Base-by-base conservation (phyloP, 37 sponge, comb jelly and placozoan species). In the Corticium candelabrum region DNA sequence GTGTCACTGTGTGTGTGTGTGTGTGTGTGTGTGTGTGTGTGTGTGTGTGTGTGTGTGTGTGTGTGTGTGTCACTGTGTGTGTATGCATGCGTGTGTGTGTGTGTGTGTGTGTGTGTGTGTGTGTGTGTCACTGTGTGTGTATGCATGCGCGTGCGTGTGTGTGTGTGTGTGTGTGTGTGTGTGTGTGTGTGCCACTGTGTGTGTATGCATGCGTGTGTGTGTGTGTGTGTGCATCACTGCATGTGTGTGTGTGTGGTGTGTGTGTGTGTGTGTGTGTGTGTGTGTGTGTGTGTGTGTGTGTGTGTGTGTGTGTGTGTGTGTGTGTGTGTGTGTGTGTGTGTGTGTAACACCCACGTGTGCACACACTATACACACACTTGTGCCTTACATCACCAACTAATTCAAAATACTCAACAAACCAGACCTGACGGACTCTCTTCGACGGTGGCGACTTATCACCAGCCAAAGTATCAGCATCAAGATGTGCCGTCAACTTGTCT, bases 21-120 rank as follows among this genome's bases (percentile, higher is more conserved):
- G 56, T 43, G 56, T 43, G 56, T 43, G 56, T 43, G 56, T 43
- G 56, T 43, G 11, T 43, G 56, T 43, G 56, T 43, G 56, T 43
- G 56, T 43, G 56, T 43, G 56, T 43, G 56, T 43, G 56, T 43
- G 56, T 43, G 11, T 43, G 56, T 43, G 56, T 43, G 56, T 43
- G 56, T 43, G 56, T 43, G 56, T 43, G 56, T 43, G 5, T 43
- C 11, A 21, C 11, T 43, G 56, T 43, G 56, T 43, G 56, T 43
- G 11, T 43, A 11, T 43, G 56, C 11, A 11, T 11, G 11, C 11
- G 56, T 43, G 56, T 43, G 56, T 43, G 56, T 43, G 56, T 43
- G 56, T 43, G 56, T 43, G 56, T 43, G 56, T 43, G 56, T 43
- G 11, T 43, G 56, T 43, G 11, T 43, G 56, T 43, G 11, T 43